Evolutionary conservation across 1,140 invertebrate genomes (phyloP), one percentile per base, ranked within the genome.

Genomic region (Pseudomyrmex concolor): DNA sequence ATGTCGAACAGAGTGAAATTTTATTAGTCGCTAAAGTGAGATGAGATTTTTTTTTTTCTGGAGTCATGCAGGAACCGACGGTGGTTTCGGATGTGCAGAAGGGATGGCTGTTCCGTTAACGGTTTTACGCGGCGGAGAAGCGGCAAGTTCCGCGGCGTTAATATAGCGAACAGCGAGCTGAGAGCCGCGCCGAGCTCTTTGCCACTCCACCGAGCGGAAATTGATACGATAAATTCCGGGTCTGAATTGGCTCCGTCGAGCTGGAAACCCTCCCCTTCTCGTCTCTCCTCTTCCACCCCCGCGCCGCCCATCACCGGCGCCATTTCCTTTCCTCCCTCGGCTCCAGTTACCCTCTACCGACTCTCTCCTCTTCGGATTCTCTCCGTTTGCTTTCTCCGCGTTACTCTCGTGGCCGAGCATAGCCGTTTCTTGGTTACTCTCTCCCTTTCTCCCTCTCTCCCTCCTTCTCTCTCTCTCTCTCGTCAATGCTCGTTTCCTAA

Each of bases 181-280:
- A 81, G 76, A 63, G 81, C 86, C 90, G 90, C 92, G 90, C 91
- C 91, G 93, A 93, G 93, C 94, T 95, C 95, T 95, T 95, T 95
- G 94, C 94, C 95, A 95, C 95, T 95, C 94, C 94, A 95, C 94
- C 95, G 94, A 95, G 95, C 95, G 95, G 95, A 95, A 95, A 95
- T 95, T 95, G 95, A 95, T 95, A 95, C 95, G 95, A 95, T 95
- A 95, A 95, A 95, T 95, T 95, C 95, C 94, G 94, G 95, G 93
- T 95, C 95, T 95, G 95, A 95, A 95, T 95, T 95, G 95, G 94
- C 94, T 94, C 93, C 95, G 94, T 91, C 95, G 94, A 95, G 95
- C 94, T 94, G 95, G 94, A 95, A 95, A 95, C 91, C 91, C 90
- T 77, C 83, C 87, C 83, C 50, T 67, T 83, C 84, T 17, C 67